A percentile compares a stretch with the other conserved stretches of the same genome.
phyloP scores from a whole-genome alignment of 2,113 vertebrate genomes.

The Irena cyanogastra region DNA sequence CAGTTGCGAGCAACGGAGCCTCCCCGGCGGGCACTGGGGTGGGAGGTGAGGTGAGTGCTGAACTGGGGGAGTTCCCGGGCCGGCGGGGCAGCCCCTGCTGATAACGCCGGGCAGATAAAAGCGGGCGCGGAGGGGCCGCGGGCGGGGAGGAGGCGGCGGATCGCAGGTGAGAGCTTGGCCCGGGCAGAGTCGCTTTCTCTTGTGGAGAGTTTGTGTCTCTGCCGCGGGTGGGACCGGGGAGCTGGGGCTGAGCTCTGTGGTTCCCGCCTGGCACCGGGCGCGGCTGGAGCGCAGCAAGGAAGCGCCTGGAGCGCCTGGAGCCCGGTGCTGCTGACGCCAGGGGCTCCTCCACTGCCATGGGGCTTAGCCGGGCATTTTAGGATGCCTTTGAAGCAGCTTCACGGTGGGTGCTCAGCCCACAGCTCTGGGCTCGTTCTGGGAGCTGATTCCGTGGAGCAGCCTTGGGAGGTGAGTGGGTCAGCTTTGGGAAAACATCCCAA shows the following conservation, averaged over 20 bases:
- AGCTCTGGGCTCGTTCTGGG: background rate
- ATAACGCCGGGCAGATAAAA: background rate
- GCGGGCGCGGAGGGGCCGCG: rapidly evolving
- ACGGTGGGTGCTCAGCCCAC: too few species aligned
- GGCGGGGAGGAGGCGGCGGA: background rate
- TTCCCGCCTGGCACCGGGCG: background rate
- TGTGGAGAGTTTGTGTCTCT: background rate
- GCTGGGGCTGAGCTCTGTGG: background rate
- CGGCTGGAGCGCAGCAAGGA: background rate
- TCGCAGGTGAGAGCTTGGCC: background rate
- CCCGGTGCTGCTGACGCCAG: rapidly evolving
- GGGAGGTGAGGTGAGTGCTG: background rate
- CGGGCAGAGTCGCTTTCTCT: background rate
- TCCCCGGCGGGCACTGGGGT: too few species aligned
- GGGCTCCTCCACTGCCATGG: background rate
- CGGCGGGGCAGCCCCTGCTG: background rate
- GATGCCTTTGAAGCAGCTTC: background rate
- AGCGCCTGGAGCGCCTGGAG: background rate
- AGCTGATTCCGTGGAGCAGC: background rate
- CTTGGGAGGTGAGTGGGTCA: background rate
- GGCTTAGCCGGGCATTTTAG: rapidly evolving
- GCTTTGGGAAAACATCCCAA: background rate
- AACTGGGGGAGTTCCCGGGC: background rate
- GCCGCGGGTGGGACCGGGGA: rapidly evolving
- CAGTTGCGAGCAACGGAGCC: rapidly evolving